These are phyloP conservation scores for Ditylenchus dipsaci DNA, from an alignment of 1,140 invertebrate species.

Conservation along the genomic window DNA sequence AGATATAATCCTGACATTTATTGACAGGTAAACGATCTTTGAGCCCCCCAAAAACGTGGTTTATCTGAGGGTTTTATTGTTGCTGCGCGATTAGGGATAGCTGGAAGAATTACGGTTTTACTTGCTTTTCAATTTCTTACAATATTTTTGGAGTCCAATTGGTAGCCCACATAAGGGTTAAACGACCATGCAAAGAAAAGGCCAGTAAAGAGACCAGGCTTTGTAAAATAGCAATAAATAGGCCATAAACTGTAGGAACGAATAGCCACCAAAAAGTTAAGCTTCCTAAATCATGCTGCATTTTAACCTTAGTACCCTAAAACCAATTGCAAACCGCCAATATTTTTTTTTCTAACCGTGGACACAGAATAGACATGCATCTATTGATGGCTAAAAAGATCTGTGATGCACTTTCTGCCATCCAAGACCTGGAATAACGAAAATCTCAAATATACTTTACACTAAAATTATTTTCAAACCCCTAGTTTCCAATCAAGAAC, in stretches of 20 bases:
- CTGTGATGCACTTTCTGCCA: conserved; percentile 5
- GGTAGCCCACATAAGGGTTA: neutral
- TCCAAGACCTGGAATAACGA: conserved; percentile 7
- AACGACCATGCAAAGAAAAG: conserved; percentile 6
- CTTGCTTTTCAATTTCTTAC: too few species aligned
- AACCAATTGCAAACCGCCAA: conserved; percentile 8
- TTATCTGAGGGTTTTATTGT: too few species aligned
- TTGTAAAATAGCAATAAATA: conserved; percentile 11
- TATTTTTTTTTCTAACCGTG: neutral
- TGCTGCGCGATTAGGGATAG: too few species aligned
- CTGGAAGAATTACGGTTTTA: too few species aligned
- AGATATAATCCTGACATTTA: too few species aligned
- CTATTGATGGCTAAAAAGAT: conserved; percentile 18
- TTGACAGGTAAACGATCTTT: too few species aligned
- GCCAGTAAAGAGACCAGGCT: conserved; percentile 17
- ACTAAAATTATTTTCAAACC: too few species aligned
- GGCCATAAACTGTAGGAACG: conserved; percentile 8
- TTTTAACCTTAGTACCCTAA: too few species aligned
- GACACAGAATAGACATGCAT: conserved; percentile 6
- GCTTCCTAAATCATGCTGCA: neutral
- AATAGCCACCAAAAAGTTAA: conserved; percentile 8
- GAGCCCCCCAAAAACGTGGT: too few species aligned
- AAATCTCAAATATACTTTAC: too few species aligned
- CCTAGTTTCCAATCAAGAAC: too few species aligned
- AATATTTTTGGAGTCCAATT: neutral